phyloP scores from a whole-genome alignment of 1,140 invertebrate species.

The Vollenhovia emeryi region DNA sequence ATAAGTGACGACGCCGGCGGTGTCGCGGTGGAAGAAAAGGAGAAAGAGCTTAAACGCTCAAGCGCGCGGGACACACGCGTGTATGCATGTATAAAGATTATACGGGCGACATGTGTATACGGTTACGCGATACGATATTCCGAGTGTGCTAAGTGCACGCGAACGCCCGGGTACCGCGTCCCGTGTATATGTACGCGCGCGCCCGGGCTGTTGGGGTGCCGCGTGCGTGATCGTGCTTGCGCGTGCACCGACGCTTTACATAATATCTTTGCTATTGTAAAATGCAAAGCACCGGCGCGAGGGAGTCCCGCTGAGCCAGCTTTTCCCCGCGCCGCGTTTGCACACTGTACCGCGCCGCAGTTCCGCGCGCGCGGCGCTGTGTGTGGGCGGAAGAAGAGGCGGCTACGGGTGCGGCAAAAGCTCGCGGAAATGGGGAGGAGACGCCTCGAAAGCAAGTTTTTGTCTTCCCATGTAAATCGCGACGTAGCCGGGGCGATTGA shows the following conservation, averaged over 20 bases:
- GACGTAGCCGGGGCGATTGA: slow-evolving; percentile 71
- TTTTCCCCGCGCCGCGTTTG: slow-evolving; percentile 74
- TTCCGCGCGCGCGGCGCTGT: slow-evolving; percentile 2
- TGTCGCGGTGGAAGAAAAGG: slow-evolving; percentile 53
- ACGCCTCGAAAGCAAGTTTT: slow-evolving; percentile 74
- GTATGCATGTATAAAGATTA: slow-evolving; percentile 18
- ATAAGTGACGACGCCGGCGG: slow-evolving; percentile 65
- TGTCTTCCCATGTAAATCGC: slow-evolving; percentile 79
- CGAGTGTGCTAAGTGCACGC: slow-evolving; percentile 56
- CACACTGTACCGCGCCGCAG: slow-evolving; percentile 28
- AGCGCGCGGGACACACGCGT: slow-evolving; percentile 20
- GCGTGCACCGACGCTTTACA: slow-evolving; percentile 77
- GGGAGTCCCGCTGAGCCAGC: slow-evolving; percentile 76
- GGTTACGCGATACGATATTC: slow-evolving; percentile 47
- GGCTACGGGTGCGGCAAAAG: background rate
- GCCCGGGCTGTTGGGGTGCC: background rate
- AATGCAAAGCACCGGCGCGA: slow-evolving; percentile 79
- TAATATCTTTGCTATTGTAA: slow-evolving; percentile 83
- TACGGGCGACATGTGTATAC: slow-evolving; percentile 31
- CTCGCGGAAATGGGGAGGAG: slow-evolving; percentile 23
- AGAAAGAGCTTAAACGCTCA: slow-evolving; percentile 66
- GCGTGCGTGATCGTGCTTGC: slow-evolving; percentile 63
- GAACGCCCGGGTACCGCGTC: background rate
- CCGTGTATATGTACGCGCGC: background rate
- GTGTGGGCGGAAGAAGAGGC: slow-evolving; percentile 16